phyloP scores from a whole-genome alignment of 2,113 vertebrate genomes.

The Chauna torquata region DNA sequence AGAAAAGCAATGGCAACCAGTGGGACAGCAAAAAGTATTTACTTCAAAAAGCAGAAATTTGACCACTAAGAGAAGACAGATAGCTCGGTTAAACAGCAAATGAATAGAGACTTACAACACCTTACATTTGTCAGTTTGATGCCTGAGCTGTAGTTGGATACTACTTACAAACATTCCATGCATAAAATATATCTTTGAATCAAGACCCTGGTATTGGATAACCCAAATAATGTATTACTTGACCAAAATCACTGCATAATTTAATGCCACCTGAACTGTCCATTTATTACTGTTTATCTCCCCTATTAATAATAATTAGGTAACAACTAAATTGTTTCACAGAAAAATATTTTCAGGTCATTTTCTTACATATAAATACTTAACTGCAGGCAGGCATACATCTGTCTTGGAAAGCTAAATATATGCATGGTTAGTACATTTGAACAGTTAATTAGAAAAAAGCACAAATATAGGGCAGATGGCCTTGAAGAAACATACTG shows the following conservation, averaged over 20 bases:
- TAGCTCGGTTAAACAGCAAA: not conserved
- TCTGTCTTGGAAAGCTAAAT: not conserved
- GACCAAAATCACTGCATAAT: not conserved
- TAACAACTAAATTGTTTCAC: not conserved
- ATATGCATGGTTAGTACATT: not conserved
- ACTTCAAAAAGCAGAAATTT: not conserved
- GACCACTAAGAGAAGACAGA: not conserved
- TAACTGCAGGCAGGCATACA: not conserved
- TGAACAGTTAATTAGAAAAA: not conserved
- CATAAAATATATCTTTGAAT: not conserved
- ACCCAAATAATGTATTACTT: not conserved
- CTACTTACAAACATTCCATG: not conserved
- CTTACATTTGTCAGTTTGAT: not conserved
- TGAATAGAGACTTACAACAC: not conserved
- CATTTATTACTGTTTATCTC: not conserved
- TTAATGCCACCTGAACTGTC: not conserved
- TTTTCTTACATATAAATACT: not conserved
- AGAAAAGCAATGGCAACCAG: not conserved
- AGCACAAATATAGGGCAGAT: not conserved
- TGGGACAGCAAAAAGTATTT: not conserved
- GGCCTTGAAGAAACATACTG: not conserved
- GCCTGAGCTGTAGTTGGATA: not conserved
- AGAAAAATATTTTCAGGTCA: not conserved
- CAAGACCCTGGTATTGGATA: not conserved
- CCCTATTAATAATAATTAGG: not conserved